Evolutionary conservation across 1,140 invertebrate genomes (phyloP).

Genomic region (Zaprionus vittiger): DNA sequence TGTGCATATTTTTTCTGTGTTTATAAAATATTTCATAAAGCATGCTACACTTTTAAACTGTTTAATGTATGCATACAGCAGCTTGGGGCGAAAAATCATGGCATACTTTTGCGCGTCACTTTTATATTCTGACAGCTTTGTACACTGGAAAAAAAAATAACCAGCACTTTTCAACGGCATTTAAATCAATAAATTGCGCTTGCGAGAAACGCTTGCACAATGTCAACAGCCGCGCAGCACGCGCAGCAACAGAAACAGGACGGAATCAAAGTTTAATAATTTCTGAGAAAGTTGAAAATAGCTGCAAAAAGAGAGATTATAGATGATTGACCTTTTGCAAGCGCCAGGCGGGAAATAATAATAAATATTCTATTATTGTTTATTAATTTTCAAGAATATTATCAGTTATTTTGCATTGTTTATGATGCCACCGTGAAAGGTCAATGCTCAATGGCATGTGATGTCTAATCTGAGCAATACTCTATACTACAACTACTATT

Average conservation of each 20-base stretch:
- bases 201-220: not conserved
- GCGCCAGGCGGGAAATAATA: conserved; percentile 8
- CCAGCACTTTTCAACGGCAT: not conserved
- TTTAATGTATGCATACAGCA: conserved; percentile 14
- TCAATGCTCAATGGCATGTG: not conserved
- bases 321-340: conserved; percentile 13
- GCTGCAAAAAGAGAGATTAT: conserved; percentile 15
- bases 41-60: conserved; percentile 17
- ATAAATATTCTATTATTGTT: not conserved
- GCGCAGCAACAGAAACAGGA: conserved; percentile 15
- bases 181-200: conserved; percentile 19
- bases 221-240: conserved; percentile 31
- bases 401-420: not conserved
- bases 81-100: not conserved
- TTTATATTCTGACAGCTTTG: conserved; percentile 24
- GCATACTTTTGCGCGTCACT: conserved; percentile 30
- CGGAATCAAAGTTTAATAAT: conserved; percentile 21
- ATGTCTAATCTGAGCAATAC: not conserved
- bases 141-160: conserved; percentile 13
- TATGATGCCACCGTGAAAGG: not conserved
- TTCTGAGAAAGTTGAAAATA: conserved; percentile 19
- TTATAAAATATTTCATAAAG: not conserved
- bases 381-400: not conserved
- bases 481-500: not conserved
- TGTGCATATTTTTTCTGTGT: not conserved